A percentile compares a stretch with the other conserved stretches of the same genome.
phyloP scores from a whole-genome alignment of 2,113 vertebrate species.

The Chionomys nivalis region DNA sequence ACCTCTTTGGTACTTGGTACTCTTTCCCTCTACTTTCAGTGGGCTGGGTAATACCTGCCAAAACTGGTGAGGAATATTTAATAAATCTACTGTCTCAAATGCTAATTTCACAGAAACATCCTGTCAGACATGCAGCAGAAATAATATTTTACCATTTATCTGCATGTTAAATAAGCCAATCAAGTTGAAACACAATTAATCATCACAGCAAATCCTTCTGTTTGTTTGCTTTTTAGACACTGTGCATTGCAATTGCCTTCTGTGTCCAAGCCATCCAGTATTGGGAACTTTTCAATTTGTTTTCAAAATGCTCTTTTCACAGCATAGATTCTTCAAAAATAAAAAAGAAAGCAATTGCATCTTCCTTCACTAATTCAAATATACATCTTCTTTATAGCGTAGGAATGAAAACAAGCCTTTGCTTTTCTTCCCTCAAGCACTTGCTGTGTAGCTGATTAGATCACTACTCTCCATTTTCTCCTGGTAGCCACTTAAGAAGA shows the following conservation, averaged over 20 bases:
- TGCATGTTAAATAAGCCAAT: not conserved
- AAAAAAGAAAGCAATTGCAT: not conserved
- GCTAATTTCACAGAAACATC: not conserved
- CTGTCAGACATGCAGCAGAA: not conserved
- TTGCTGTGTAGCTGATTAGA: not conserved
- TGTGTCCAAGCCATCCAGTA: not conserved
- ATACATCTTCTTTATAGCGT: not conserved
- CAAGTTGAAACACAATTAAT: not conserved
- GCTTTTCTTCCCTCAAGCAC: not conserved
- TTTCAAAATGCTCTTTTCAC: slow-evolving; percentile 4
- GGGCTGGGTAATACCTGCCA: not conserved
- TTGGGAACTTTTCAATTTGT: not conserved
- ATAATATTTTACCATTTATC: not conserved
- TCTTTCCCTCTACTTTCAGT: not conserved
- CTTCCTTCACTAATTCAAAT: not conserved
- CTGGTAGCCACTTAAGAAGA: not conserved
- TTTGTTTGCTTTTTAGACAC: not conserved
- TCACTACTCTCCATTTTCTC: not conserved
- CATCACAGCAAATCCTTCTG: not conserved
- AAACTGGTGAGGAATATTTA: not conserved
- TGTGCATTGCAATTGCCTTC: not conserved
- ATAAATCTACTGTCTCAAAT: not conserved
- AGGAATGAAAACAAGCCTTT: not conserved
- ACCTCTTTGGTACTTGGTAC: not conserved
- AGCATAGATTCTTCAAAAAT: not conserved